Percentiles rank a stretch among this genome's conserved stretches.
phyloP scores from a whole-genome alignment of 2,113 vertebrate species.

The Gallinago undulata region DNA sequence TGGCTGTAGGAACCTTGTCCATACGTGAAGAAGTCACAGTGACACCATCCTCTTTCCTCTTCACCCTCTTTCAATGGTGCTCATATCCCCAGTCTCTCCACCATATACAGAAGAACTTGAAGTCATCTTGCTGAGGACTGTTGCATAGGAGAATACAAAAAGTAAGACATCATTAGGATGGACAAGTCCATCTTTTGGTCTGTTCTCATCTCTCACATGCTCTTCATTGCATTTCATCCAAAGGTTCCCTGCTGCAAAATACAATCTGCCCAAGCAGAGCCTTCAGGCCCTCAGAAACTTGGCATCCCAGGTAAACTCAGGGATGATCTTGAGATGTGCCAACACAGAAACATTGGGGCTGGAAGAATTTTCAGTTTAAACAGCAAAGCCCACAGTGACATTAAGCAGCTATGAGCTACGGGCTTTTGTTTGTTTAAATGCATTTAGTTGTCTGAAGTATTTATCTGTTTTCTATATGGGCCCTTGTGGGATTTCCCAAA shows the following conservation, averaged over 20 bases:
- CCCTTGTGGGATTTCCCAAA: background rate
- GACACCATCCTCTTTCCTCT: background rate
- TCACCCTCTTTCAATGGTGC: background rate
- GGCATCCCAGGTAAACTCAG: background rate
- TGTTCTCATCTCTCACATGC: background rate
- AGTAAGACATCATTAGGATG: background rate
- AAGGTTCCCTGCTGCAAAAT: background rate
- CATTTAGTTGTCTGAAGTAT: background rate
- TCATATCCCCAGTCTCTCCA: background rate
- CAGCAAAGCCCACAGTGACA: background rate
- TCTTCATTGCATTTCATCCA: background rate
- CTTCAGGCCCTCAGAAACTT: background rate
- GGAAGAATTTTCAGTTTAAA: background rate
- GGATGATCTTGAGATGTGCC: background rate
- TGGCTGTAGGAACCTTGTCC: background rate
- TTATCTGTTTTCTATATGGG: background rate
- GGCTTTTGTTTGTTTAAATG: background rate
- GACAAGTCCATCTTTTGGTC: background rate
- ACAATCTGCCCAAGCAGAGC: background rate
- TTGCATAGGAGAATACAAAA: background rate
- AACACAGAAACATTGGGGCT: background rate
- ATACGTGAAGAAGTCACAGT: background rate
- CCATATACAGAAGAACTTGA: background rate
- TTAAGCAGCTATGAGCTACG: background rate
- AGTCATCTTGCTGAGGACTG: accelerated